phyloP scores from a whole-genome alignment of 2,888 invertebrate genomes.

The Athetis lepigone region DNA sequence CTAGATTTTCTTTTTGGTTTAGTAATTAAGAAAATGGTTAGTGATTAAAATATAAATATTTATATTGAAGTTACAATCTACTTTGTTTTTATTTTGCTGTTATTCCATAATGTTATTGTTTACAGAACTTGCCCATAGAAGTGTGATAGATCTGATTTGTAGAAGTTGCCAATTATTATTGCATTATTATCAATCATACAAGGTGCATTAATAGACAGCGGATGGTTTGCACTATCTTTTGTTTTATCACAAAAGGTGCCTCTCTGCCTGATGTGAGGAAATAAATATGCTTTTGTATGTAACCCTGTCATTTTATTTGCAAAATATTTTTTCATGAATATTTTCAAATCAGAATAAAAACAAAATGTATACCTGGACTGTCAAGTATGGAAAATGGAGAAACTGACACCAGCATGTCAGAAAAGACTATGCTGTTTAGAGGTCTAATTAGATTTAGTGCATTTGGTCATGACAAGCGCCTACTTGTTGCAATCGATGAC shows the following conservation, averaged over 20 bases:
- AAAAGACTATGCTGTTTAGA: neutral
- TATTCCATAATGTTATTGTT: too few species aligned
- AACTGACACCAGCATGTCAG: conserved; percentile 12
- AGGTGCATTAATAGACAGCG: conserved; percentile 10
- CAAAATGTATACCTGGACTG: conserved; percentile 24
- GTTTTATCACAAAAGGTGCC: neutral
- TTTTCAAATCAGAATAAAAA: conserved; percentile 24
- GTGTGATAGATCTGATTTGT: too few species aligned
- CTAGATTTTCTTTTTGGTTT: neutral
- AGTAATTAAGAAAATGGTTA: conserved; percentile 1
- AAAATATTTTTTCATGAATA: neutral
- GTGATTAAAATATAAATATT: neutral
- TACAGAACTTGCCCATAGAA: too few species aligned
- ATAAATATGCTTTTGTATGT: neutral
- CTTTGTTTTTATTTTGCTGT: too few species aligned
- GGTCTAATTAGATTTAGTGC: neutral
- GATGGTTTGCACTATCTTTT: conserved; percentile 30
- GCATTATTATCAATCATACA: conserved; percentile 4
- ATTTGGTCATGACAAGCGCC: conserved; percentile 33
- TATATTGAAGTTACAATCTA: neutral
- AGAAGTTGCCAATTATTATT: too few species aligned
- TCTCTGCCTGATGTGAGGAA: conserved; percentile 7
- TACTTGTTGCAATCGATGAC: conserved; percentile 58
- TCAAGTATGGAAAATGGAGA: conserved; percentile 17
- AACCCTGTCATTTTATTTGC: neutral